phyloP scores from a whole-genome alignment of 1,140 invertebrate species.

The Melanaphis sacchari region DNA sequence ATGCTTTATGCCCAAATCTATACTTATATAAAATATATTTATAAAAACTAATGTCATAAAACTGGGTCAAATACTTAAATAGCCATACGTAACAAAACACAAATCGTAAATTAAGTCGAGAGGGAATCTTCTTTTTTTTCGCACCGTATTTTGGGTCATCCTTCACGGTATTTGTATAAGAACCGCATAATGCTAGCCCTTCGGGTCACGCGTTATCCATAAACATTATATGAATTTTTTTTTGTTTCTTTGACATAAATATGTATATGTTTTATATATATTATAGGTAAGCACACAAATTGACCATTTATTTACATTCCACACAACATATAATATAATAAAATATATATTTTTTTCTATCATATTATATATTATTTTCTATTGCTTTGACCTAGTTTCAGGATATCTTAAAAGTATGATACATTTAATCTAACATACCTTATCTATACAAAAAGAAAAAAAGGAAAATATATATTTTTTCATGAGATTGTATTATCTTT shows the following conservation, averaged over 20 bases:
- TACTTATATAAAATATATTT: not conserved
- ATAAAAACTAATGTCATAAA: not conserved
- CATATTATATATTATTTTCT: not conserved
- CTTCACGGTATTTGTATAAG: not conserved
- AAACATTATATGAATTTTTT: constrained; percentile 41
- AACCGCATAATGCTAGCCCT: constrained; percentile 12
- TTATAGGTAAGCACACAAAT: not conserved
- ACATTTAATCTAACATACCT: not conserved
- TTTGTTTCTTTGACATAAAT: constrained; percentile 33
- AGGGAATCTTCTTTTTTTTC: constrained; percentile 44
- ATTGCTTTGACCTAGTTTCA: constrained; percentile 10
- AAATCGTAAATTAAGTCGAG: constrained; percentile 27
- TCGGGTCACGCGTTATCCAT: constrained; percentile 33
- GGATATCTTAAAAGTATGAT: not conserved
- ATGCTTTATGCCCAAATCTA: not conserved
- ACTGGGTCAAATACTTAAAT: constrained; percentile 21
- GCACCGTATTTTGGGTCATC: constrained; percentile 20
- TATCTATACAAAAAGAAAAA: not conserved
- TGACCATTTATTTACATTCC: not conserved
- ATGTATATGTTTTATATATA: not conserved
- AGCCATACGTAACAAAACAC: not conserved
- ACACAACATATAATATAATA: not conserved
- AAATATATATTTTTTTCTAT: not conserved
- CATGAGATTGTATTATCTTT: not conserved
- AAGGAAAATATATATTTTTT: not conserved